phyloP scores from a whole-genome alignment of 1,140 invertebrate species.

The Adelges cooleyi region DNA sequence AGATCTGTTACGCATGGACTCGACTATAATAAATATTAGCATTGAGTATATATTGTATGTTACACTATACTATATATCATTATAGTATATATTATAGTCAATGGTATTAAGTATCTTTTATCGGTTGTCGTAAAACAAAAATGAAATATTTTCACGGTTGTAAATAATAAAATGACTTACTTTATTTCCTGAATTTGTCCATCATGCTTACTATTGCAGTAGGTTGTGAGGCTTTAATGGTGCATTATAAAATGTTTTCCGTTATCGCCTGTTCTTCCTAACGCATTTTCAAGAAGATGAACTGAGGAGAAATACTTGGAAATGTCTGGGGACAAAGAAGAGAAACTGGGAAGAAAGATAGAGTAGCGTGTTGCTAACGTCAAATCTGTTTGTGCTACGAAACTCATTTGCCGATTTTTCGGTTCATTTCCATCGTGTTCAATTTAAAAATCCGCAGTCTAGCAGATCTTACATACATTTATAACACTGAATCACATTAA shows the following conservation, averaged over 20 bases:
- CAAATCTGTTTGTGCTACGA: slow-evolving; percentile 25
- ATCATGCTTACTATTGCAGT: too few relatives aligned
- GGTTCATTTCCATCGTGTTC: slow-evolving; percentile 27
- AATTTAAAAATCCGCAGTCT: background rate
- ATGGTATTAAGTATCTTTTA: too few relatives aligned
- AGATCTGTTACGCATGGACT: too few relatives aligned
- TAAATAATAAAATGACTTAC: background rate
- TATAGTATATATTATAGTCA: too few relatives aligned
- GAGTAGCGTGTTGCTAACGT: background rate
- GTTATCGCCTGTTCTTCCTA: background rate
- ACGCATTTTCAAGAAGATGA: background rate
- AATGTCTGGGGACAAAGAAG: background rate
- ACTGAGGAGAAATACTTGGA: background rate
- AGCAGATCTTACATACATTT: too few relatives aligned
- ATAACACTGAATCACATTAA: too few relatives aligned
- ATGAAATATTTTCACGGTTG: background rate
- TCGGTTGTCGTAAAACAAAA: too few relatives aligned
- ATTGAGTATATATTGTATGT: too few relatives aligned
- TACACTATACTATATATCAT: too few relatives aligned
- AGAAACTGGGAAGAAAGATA: background rate
- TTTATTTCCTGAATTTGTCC: too few relatives aligned
- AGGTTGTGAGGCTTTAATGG: background rate
- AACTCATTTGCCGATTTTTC: slow-evolving; percentile 27
- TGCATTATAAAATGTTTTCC: slow-evolving; percentile 18
- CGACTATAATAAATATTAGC: too few relatives aligned